phyloP scores from a whole-genome alignment of 2,888 invertebrate genomes.

The Halictus quadricinctus region DNA sequence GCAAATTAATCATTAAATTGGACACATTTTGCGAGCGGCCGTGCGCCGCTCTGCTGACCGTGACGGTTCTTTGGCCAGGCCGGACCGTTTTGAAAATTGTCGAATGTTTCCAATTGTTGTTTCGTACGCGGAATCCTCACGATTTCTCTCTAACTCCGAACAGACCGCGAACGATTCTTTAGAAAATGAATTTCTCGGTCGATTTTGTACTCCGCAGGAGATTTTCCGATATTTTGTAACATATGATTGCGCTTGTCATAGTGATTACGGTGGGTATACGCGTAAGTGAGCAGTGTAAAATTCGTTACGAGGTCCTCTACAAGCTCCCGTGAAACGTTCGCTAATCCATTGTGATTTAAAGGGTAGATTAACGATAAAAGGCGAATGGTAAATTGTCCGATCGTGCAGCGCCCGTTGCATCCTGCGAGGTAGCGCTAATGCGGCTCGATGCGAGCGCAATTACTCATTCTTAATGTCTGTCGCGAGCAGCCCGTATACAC shows the following conservation, averaged over 20 bases:
- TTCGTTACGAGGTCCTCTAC: neutral
- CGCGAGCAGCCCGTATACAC: neutral
- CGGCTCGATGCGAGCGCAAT: slow-evolving; percentile 19
- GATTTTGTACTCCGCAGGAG: neutral
- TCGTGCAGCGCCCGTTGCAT: neutral
- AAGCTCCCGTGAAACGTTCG: neutral
- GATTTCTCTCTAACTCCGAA: neutral
- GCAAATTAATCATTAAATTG: slow-evolving; percentile 11
- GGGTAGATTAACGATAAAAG: slow-evolving; percentile 9
- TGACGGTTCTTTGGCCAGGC: neutral
- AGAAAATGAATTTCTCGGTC: neutral
- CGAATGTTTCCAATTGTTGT: neutral
- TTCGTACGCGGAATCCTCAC: neutral
- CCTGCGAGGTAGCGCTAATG: slow-evolving; percentile 19
- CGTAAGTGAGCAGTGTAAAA: neutral
- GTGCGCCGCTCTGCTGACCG: neutral
- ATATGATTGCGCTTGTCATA: neutral
- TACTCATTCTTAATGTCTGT: slow-evolving; percentile 36
- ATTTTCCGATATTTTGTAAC: neutral
- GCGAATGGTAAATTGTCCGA: slow-evolving; percentile 9
- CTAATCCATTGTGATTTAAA: slow-evolving; percentile 12
- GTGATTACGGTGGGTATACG: too few species aligned
- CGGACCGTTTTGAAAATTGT: neutral
- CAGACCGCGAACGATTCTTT: neutral
- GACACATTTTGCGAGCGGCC: neutral